Evolutionary conservation across 2,888 invertebrate species (phyloP), one percentile per base, ranked within the genome.

Genomic region (Ptychoptera contaminata): DNA sequence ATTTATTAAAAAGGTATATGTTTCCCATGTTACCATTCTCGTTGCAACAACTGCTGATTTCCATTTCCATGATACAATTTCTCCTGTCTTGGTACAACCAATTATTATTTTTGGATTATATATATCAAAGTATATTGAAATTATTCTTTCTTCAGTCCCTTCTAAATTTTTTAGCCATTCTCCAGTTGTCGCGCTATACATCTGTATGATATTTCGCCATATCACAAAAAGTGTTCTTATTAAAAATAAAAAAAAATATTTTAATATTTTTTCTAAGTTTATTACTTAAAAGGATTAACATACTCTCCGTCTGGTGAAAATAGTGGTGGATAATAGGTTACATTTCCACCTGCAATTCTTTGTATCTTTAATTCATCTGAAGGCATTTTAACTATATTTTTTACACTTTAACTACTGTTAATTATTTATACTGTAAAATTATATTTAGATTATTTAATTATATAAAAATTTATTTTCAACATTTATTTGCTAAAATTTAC

Each of bases 141-240:
- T 66, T 14, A 66, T 39, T n/a, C 73, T 65, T 7, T 67, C 58
- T 14, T 59, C 61, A 15, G 73, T 67, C 16, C 74, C 74, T 48
- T 68, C 68, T 42, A 77, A 71, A 51, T 73, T 70, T 44, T 69
- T 65, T 1, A 77, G 63, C 49, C 73, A 67, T 54, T 79, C 76
- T 1, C 78, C 79, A 2, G 82, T 82, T 53, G 67, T 65, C 1
- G 74, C 70, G 52, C 73, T 79, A 55, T 74, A 82, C 1, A 76
- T 72, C 52, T 74, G 70, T 8, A 84, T 66, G 5, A 66, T 57
- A 49, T 73, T 68, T 37, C 72, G 74, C 59, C 72, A 72, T 2
- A 76, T 67, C 40, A 80, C 67, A 54, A 76, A 76, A 9, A 82
- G 51, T 49, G 62, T 70, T 53, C 82, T 82, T 52, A 14, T 63